Conservation (phyloP, 2,797 vertebrate species). For the Periophthalmus magnuspinnatus region DNA sequence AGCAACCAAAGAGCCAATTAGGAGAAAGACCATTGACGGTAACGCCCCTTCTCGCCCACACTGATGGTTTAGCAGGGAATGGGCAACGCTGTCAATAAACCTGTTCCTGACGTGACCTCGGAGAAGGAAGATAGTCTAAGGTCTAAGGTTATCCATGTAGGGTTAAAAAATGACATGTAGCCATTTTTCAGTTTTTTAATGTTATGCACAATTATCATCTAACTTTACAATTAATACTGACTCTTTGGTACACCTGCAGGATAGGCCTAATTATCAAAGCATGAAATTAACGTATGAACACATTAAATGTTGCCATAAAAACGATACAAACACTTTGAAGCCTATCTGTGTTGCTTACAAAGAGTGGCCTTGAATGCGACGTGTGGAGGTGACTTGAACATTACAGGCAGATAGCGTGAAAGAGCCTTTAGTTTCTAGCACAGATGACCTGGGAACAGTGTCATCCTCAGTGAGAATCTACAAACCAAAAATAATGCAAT, state of each 20-base stretch:
- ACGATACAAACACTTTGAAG: slow-evolving; percentile 17
- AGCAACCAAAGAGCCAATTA: no score
- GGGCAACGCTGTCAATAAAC: no score
- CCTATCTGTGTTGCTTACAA: slow-evolving; percentile 19
- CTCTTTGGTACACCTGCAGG: background rate
- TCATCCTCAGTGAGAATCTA: slow-evolving; percentile 29
- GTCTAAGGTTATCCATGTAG: no score
- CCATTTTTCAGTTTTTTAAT: background rate
- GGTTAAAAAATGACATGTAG: no score
- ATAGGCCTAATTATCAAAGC: background rate
- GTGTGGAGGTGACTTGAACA: slow-evolving; percentile 33
- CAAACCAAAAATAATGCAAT: slow-evolving; percentile 56
- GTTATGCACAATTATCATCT: background rate
- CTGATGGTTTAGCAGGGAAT: no score
- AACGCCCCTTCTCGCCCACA: no score
- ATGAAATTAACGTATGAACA: slow-evolving; percentile 2
- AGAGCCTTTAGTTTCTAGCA: slow-evolving; percentile 38
- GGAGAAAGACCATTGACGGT: no score
- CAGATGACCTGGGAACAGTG: slow-evolving; percentile 41
- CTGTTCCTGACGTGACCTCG: no score
- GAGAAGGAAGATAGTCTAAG: no score
- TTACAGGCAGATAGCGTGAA: slow-evolving; percentile 47
- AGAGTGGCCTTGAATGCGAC: slow-evolving; percentile 8
- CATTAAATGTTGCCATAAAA: background rate
- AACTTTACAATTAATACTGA: background rate